Base-by-base conservation (phyloP, 2,797 vertebrate genomes). In the Brotogeris chrysoptera region DNA sequence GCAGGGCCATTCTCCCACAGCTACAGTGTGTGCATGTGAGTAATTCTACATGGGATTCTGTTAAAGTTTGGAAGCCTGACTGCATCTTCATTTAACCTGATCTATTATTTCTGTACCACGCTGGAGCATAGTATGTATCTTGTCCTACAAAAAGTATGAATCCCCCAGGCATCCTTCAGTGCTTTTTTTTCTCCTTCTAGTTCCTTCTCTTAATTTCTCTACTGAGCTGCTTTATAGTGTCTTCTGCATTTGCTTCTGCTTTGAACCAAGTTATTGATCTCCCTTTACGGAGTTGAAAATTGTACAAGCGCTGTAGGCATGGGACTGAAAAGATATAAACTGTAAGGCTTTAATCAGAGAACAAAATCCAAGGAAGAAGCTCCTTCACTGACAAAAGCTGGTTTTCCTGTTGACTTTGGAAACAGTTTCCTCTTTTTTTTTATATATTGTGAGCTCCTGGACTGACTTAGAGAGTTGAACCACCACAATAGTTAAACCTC, bases 21-120 rank as follows among this genome's bases (percentile, higher is more conserved):
- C 15, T 71, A 32, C 15, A 9, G 30, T 53, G 20, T 50, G 10
- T 41, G 47, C 28, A 28, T 0, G 1, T 78, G 79, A 74, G 13
- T 30, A 9, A 4, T 16, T 55, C n/a, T 49, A 1, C 10, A 1
- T 70, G 55, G 53, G 32, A 21, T 80, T 82, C 41, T 72, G 0
- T 43, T 71, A 50, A n/a, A 55, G 88, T 95, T 80, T 79, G 63
- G 71, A 82, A 90, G 78, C 55, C n/a, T 60, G 72, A 21, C 30
- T 86, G 50, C 36, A 34, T 59, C 30, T 59, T 86, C 27, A 6
- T 71, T 93, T 80, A 70, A 60, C 23, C 13, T 10, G 11, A 50
- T 65, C 15, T 69, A 11, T 47, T 53, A 41, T 50, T 88, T 88
- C 11, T 60, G 20, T 65, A 18, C 38, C 7, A 3, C 1, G 0